Evolutionary conservation across 2,113 vertebrate genomes (phyloP).

Genomic region (Syrrhaptes paradoxus): DNA sequence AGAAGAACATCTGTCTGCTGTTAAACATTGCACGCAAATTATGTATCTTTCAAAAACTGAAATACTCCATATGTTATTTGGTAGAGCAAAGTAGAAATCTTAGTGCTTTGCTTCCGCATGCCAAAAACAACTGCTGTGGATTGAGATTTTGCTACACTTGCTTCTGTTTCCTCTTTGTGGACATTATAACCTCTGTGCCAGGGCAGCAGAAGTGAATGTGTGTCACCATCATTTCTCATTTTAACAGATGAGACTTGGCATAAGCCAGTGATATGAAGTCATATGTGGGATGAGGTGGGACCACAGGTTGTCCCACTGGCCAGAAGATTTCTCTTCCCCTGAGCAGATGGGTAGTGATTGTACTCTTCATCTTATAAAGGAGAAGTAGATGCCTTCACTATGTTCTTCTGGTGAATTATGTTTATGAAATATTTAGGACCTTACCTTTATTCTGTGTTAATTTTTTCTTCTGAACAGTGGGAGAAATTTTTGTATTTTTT

Average conservation of each 20-base stretch:
- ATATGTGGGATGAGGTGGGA: background rate
- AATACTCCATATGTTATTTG: background rate
- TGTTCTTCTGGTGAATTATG: background rate
- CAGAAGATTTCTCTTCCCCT: background rate
- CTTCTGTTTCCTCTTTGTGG: background rate
- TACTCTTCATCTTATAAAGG: background rate
- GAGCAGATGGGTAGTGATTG: background rate
- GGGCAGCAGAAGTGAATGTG: background rate
- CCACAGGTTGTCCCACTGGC: background rate
- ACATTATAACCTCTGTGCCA: background rate
- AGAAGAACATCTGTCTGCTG: background rate
- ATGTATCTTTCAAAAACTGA: background rate
- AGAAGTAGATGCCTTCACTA: background rate
- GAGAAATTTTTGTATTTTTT: background rate
- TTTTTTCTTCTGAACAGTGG: background rate
- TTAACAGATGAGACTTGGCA: background rate
- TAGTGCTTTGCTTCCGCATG: background rate
- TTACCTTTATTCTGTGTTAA: background rate
- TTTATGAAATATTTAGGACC: background rate
- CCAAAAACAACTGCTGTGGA: background rate
- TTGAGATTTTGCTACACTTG: background rate
- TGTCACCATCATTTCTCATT: background rate
- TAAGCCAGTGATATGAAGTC: background rate
- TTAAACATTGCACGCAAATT: background rate
- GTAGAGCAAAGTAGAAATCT: background rate